A percentile compares a stretch with the other conserved stretches of the same genome.
phyloP scores from a whole-genome alignment of 2,797 vertebrate genomes.

The Calcarius lapponicus region DNA sequence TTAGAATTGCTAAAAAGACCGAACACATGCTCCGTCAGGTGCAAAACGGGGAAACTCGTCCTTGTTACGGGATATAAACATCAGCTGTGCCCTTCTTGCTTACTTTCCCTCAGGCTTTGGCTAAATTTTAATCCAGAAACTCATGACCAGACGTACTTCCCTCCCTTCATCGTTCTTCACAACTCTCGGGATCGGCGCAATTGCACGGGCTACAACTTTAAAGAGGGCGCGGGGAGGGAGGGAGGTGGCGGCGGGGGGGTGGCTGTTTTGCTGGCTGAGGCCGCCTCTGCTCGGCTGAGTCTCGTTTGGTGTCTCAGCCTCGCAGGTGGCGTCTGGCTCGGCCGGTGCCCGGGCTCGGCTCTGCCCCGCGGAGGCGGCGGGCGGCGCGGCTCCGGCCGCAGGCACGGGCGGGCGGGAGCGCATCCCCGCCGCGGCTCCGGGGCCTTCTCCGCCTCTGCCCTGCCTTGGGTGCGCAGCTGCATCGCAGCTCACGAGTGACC shows the following conservation, averaged over 20 bases:
- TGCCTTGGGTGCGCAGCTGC: not conserved
- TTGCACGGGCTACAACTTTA: not conserved
- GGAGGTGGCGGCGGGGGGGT: rapidly evolving
- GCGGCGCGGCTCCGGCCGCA: not conserved
- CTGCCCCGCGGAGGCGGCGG: not conserved
- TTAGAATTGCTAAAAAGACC: not conserved
- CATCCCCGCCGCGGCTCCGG: not conserved
- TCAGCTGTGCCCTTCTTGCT: not conserved
- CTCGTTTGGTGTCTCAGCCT: not conserved
- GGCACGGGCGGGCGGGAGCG: not conserved
- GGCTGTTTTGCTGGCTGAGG: not conserved
- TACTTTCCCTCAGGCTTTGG: not conserved
- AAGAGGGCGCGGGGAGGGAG: not conserved
- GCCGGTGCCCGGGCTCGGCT: not conserved
- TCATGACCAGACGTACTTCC: not conserved
- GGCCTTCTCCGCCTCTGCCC: not conserved
- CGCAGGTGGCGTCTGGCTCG: not conserved
- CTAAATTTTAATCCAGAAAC: not conserved
- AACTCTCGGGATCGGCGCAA: not conserved
- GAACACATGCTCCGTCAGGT: not conserved
- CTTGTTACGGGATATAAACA: not conserved
- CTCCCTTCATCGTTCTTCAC: not conserved
- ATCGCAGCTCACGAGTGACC: not conserved
- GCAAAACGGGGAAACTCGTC: not conserved
- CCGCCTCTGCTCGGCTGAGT: not conserved